A percentile compares a stretch with the other conserved stretches of the same genome.
These are phyloP conservation scores for Smithornis capensis DNA, from an alignment of 2,113 vertebrate genomes.

Conservation along the genomic window DNA sequence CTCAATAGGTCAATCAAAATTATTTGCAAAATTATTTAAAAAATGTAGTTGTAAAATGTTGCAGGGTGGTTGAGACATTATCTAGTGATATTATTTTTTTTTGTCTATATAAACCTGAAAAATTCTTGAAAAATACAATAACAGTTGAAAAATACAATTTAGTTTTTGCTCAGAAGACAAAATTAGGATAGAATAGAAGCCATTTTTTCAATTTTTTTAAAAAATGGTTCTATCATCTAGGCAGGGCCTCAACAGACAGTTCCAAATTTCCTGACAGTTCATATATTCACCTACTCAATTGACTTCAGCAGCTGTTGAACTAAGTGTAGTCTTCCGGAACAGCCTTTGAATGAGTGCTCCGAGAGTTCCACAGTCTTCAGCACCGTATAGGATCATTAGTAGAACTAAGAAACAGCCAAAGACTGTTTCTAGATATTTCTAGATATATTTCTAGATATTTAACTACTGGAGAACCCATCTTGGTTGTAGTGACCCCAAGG, in stretches of 20 bases:
- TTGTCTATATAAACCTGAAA: background rate
- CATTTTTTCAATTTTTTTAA: rapidly evolving
- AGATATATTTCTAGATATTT: background rate
- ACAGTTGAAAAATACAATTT: background rate
- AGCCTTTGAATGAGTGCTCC: background rate
- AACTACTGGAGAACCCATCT: background rate
- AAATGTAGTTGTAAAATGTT: background rate
- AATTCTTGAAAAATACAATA: background rate
- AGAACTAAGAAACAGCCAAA: background rate
- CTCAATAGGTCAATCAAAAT: background rate
- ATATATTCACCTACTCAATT: background rate
- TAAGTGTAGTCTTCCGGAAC: background rate
- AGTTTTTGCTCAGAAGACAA: background rate
- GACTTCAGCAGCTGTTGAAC: background rate
- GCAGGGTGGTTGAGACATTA: rapidly evolving
- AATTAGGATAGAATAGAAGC: background rate
- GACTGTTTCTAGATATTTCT: background rate
- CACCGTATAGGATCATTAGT: background rate
- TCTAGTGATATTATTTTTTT: background rate
- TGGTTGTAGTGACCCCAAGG: background rate
- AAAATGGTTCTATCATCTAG: background rate
- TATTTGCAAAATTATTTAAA: too few relatives aligned
- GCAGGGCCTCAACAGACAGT: background rate
- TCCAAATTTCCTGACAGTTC: background rate
- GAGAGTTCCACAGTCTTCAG: background rate